Evolutionary conservation across 2,888 invertebrate species (phyloP).

Genomic region (Elmis aenea): DNA sequence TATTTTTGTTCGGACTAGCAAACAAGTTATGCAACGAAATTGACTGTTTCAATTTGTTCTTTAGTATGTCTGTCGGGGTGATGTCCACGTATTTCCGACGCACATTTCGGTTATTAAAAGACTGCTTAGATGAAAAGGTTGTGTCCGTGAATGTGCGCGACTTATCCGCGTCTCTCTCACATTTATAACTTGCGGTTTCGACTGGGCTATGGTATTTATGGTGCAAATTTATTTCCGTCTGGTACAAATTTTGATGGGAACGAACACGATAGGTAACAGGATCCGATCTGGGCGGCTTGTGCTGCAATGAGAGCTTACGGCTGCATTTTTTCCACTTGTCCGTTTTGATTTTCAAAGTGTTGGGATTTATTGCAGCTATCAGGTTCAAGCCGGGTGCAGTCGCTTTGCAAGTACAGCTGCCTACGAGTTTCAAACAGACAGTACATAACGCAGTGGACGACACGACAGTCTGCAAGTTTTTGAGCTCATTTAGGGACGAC

Average conservation of each 20-base stretch:
- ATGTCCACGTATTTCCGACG: conserved; percentile 22
- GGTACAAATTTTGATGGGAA: no score
- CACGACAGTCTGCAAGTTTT: conserved; percentile 5
- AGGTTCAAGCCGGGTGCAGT: neutral
- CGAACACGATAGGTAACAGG: no score
- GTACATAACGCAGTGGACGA: conserved; percentile 7
- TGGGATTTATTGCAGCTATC: no score
- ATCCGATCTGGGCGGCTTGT: no score
- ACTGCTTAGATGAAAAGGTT: no score
- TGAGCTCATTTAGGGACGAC: conserved; percentile 7
- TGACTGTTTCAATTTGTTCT: conserved; percentile 42
- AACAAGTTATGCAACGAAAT: conserved; percentile 43
- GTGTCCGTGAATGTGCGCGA: neutral
- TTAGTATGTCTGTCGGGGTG: conserved; percentile 34
- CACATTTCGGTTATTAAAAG: conserved; percentile 3
- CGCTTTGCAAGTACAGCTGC: conserved; percentile 8
- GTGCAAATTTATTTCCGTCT: no score
- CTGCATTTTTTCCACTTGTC: no score
- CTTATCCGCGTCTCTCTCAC: neutral
- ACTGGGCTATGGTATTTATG: no score
- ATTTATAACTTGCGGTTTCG: neutral
- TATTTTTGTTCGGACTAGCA: conserved; percentile 13
- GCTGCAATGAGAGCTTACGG: no score
- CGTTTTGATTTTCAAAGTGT: no score
- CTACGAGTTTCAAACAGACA: conserved; percentile 6